Base-by-base conservation (phyloP, 2,797 vertebrate genomes). In the Tenualosa thibaudeaui region DNA sequence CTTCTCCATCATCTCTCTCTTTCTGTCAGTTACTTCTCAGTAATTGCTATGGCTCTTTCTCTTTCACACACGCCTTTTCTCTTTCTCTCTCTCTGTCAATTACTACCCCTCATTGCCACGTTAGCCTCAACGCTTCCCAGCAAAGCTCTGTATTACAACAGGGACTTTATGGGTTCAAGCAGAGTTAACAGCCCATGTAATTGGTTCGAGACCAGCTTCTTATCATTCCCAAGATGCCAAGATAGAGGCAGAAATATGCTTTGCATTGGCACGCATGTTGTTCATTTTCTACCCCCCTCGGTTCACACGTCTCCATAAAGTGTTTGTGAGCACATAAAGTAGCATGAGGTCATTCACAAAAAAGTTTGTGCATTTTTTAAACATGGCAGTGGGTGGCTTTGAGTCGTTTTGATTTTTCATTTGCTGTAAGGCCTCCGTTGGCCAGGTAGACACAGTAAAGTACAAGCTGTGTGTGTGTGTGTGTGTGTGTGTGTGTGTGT, bases 121-220 rank as follows among this genome's bases (percentile, higher is more conserved):
- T 68, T 68, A 68, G 26, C 62, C 60, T 26, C 24, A 68, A 15
- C 12, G 3, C 62, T 12, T 68, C 62, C 10, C 24, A 31, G 62
- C 62, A 68, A 19, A 12, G 10, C 62, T 68, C 62, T 37, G 8
- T 24, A 75, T 40, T 75, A 75, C 68, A 75, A 37, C 37, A 75
- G 68, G 68, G 68, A 26, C 62, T 37, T 75, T 75, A 75, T 75
- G 37, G 15, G 68, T 75, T 26, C 62, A 68, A 37, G 26, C 24
- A 2, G 68, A 40, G 91, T 86, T 90, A 94, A 93, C 86, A 85
- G 91, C 81, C 86, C 90, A 82, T 91, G 91, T 93, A 93, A 94
- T 94, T 93, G 92, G 82, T 92, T 92, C 87, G 91, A 91, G 90
- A 89, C 88, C 89, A 87, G 84, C 88, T 90, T 88, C 68, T 75